Evolutionary conservation across 2,888 invertebrate genomes (phyloP), one percentile per base, ranked within the genome.

Genomic region (Aphodius granarius): DNA sequence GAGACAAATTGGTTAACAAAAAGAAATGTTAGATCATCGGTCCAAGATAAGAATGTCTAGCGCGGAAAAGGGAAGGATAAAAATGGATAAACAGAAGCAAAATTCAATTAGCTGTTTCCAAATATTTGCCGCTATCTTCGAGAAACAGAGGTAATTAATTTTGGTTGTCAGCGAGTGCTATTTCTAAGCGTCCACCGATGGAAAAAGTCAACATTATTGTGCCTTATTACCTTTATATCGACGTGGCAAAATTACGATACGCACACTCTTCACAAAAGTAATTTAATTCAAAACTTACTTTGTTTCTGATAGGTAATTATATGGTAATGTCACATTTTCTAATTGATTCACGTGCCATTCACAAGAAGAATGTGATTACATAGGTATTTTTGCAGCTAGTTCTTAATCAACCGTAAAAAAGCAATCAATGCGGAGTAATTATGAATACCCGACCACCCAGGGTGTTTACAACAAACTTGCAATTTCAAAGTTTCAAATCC

Each of bases 21-120:
- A 43, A 43, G 43, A 43, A 43, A 1, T 3, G 43, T 65, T 65
- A 65, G 19, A 18, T 18, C 19, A 9, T n/a, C n/a, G 5, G 65
- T 18, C 15, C 17, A 6, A 65, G 65, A 65, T 65, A 65, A 65
- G 16, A 65, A n/a, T n/a, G n/a, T n/a, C n/a, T n/a, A n/a, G 19
- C 5, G 15, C 19, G 9, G 43, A 43, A 6, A n/a, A 18, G 4
- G 65, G 65, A 65, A 65, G 19, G 65, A 16, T 16, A 16, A 18
- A 65, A 65, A 65, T 43, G 43, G 43, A 43, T 18, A 65, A 65
- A 65, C 65, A 65, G 43, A 65, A 65, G 65, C n/a, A 65, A 65
- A 65, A 65, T 65, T 65, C 65, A 65, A 65, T 65, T 65, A 65
- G 65, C 16, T 65, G 17, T 18, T 18, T 16, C 65, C 65, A 65